Evolutionary conservation across 2,888 invertebrate species (phyloP), one percentile per base, ranked within the genome.

Genomic region (Morpho helenor): DNA sequence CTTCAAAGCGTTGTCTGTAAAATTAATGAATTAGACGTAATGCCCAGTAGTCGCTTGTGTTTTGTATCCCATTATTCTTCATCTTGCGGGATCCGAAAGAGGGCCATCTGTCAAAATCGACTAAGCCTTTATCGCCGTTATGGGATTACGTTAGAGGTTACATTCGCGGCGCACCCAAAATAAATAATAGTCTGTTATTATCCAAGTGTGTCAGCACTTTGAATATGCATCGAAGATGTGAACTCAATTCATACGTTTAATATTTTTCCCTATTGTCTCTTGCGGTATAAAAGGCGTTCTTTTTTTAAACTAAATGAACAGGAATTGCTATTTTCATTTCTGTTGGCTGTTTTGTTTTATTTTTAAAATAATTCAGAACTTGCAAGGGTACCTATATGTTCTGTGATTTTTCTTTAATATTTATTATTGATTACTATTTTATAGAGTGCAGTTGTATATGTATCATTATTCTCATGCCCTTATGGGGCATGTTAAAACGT

Each of bases 11-110:
- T 48, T 49, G 60, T 68, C 76, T 82, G 79, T 85, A 82, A 86
- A 84, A 87, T 87, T 87, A 87, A 89, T 87, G 89, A 86, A 88
- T 85, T 87, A 85, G 76, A 80, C 82, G 78, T 80, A 82, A 86
- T 83, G 81, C 83, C 78, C 77, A 76, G 81, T 81, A 84, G 83
- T 82, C 82, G 80, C 75, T 72, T 72, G 77, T 79, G 77, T 82
- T 84, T 84, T 80, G 82, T 85, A 70, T 74, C 75, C 75, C 76
- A 81, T 83, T 81, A 83, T 82, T 84, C 78, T 80, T 82, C 79
- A 80, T 84, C 71, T 65, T 66, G 65, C 59, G 60, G 57, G 61
- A 62, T 66, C 62, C 62, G 62, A 61, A 61, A 60, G 63, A 62
- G 63, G 62, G 62, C 57, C 67, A 66, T 66, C 68, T 66, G 71